Base-by-base conservation (phyloP, 2,888 invertebrate species). In the Norana najaformis region DNA sequence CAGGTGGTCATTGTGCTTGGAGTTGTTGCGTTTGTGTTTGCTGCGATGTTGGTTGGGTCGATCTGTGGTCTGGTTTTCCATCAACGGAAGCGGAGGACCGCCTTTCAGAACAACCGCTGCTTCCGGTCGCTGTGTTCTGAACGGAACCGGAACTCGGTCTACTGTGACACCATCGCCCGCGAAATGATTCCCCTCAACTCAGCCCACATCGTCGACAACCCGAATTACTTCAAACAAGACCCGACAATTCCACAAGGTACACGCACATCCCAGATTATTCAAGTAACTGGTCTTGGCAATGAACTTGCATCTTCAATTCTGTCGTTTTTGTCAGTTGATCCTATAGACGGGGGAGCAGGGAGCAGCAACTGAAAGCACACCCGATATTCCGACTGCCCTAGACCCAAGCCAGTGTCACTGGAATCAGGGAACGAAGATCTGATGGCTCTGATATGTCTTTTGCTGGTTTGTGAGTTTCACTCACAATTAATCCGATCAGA, bases 111-210 rank as follows among this genome's bases (percentile, higher is more conserved):
- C 35, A 37, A 6, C 8, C 85, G 85, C 36, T 85, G 85, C 37
- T 85, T 85, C 85, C 85, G 85, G 85, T 85, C 85, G 20, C 85
- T 85, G 13, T 85, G 85, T 16, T 35, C 85, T 35, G 85, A 85
- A 85, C 35, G 85, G 85, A 85, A 85, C 36, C 85, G 85, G 36
- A 85, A 85, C 16, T 85, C 85, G 1, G 37, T 85, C 85, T 85
- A 85, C 85, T 85, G 85, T 23, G 85, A 85, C 85, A 85, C 85
- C 85, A 85, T 90, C 37, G 83, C 88, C 34, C 88, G 90, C 35
- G 92, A 92, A 90, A 90, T 89, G n/a, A 91, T 92, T 89, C 92
- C 92, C 37, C 91, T 92, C n/a, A 92, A 90, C 90, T 41, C 89
- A 4, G 88, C 89, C 8, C 90, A 91, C 88, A 90, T 92, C 34